Evolutionary conservation across 2,113 vertebrate genomes (phyloP).

Genomic region (Pluvianellus socialis): DNA sequence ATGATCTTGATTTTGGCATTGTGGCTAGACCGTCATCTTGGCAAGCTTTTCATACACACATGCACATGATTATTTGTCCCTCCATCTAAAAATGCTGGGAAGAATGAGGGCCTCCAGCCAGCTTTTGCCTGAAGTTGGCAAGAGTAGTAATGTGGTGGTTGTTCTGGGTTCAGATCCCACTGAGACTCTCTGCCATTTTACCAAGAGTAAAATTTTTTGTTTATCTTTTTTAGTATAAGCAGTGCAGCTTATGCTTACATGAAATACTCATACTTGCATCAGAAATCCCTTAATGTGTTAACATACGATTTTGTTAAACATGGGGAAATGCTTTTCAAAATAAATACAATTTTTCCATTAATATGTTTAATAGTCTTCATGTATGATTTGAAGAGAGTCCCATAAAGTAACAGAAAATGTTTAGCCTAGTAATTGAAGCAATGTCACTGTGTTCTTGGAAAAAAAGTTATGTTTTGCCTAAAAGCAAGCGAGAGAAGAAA

Average conservation of each 20-base stretch:
- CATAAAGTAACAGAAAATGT: background rate
- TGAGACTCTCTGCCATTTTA: background rate
- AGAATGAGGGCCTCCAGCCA: background rate
- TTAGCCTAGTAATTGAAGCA: background rate
- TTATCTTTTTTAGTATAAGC: background rate
- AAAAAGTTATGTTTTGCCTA: background rate
- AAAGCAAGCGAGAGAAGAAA: background rate
- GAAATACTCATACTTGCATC: background rate
- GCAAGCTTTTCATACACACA: background rate
- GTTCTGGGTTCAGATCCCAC: background rate
- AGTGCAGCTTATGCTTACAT: background rate
- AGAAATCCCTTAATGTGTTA: background rate
- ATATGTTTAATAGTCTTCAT: background rate
- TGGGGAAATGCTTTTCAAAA: background rate
- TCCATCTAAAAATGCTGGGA: conserved; percentile 29
- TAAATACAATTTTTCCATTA: background rate
- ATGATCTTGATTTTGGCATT: conserved; percentile 15
- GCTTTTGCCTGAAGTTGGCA: conserved; percentile 15
- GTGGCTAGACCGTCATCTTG: background rate
- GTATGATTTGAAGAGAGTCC: background rate
- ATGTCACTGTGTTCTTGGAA: background rate
- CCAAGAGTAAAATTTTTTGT: background rate
- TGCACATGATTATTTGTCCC: background rate
- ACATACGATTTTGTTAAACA: background rate
- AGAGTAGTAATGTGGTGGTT: background rate